Conservation (phyloP, 92 coral and sea anemone genomes). For the Palythoa grandiflora region DNA sequence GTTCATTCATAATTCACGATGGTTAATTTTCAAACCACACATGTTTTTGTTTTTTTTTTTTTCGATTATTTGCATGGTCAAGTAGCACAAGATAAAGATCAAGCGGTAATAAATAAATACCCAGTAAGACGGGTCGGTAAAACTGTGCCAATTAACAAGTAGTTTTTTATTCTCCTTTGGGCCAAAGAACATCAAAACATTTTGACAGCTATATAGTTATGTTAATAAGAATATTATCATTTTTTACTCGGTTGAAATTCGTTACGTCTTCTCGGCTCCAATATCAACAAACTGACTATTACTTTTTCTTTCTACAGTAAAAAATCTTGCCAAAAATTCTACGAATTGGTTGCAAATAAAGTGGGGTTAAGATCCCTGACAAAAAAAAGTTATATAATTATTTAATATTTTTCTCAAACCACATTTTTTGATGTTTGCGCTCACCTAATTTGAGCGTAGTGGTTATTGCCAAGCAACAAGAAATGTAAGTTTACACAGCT, state of each 20-base stretch:
- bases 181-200: background rate
- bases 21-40: background rate
- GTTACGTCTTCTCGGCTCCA: background rate
- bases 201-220: background rate
- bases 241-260: background rate
- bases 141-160: background rate
- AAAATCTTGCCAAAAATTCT: too few species aligned
- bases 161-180: background rate
- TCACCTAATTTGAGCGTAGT: background rate
- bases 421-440: background rate
- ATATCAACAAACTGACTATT: too few species aligned
- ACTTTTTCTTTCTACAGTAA: too few species aligned
- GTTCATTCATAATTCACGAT: background rate
- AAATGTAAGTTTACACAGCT: background rate
- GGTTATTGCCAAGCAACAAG: background rate
- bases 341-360: too few species aligned
- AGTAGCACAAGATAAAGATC: background rate
- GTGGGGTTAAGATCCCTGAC: too few species aligned
- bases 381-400: background rate
- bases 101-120: background rate
- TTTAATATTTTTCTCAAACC: background rate
- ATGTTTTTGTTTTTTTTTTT: background rate
- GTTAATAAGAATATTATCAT: background rate
- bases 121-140: background rate
- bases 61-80: background rate